Percentiles rank a stretch among this genome's conserved stretches.
Conservation (phyloP, 2,888 invertebrate species). For the Teleiodes luculella region DNA sequence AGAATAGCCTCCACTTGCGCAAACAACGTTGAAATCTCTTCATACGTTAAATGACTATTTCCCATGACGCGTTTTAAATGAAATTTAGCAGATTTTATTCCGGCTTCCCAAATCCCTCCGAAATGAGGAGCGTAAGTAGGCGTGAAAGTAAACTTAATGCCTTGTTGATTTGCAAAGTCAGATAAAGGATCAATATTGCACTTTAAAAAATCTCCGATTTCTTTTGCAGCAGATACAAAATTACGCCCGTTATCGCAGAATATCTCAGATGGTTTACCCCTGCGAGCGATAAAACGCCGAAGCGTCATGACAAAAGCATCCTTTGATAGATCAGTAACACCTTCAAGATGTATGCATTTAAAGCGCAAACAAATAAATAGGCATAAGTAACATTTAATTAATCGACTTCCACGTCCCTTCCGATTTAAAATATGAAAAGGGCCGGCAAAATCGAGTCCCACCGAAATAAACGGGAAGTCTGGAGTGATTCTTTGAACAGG, state of each 20-base stretch:
- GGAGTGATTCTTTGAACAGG: not conserved
- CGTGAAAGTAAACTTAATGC: slow-evolving; percentile 16
- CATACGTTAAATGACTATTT: slow-evolving; percentile 19
- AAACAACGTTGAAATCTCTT: slow-evolving; percentile 23
- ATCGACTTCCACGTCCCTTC: slow-evolving; percentile 21
- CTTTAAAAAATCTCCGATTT: slow-evolving; percentile 12
- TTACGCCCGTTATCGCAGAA: slow-evolving; percentile 26
- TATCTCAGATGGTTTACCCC: slow-evolving; percentile 23
- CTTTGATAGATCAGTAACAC: slow-evolving; percentile 20
- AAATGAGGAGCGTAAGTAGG: too few species aligned
- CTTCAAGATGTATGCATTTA: slow-evolving; percentile 24
- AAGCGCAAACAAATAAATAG: slow-evolving; percentile 21
- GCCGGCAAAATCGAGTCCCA: slow-evolving; percentile 10
- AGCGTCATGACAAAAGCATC: slow-evolving; percentile 21
- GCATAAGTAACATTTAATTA: slow-evolving; percentile 20
- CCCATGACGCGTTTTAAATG: slow-evolving; percentile 19
- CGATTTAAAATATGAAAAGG: slow-evolving; percentile 16
- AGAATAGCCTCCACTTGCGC: too few species aligned
- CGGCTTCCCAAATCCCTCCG: slow-evolving; percentile 10
- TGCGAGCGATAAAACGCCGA: slow-evolving; percentile 22
- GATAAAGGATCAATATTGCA: not conserved
- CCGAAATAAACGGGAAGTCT: slow-evolving; percentile 13
- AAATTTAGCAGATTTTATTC: slow-evolving; percentile 15
- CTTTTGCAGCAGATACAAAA: slow-evolving; percentile 24
- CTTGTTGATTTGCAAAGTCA: slow-evolving; percentile 11